These are phyloP conservation scores for Hassar affinis DNA, from an alignment of 2,113 vertebrate genomes.

Conservation along the genomic window DNA sequence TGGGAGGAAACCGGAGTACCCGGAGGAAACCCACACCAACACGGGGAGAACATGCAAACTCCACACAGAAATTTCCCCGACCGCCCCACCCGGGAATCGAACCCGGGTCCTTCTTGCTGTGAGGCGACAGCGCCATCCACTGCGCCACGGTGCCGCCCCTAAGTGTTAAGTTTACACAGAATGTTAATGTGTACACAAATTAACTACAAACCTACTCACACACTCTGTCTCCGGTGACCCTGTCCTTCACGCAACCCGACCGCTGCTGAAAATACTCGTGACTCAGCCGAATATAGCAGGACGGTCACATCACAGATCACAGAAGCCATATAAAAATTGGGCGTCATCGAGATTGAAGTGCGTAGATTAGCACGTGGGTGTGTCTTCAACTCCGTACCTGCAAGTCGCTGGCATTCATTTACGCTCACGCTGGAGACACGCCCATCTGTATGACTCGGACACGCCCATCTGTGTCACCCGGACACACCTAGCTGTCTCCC, in stretches of 20 bases:
- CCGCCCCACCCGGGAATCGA: too few relatives aligned
- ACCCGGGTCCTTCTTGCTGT: too few relatives aligned
- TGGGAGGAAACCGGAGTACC: too few relatives aligned
- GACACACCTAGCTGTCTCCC: background rate
- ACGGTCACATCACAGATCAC: background rate
- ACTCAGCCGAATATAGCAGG: background rate
- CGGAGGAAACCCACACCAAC: too few relatives aligned
- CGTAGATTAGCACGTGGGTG: background rate
- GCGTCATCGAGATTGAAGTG: background rate
- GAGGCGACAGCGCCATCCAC: too few relatives aligned
- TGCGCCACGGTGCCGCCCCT: too few relatives aligned
- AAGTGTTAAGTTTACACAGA: conserved; percentile 7
- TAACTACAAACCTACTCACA: background rate
- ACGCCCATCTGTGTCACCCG: background rate
- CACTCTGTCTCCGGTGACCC: background rate
- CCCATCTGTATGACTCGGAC: background rate
- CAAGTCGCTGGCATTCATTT: background rate
- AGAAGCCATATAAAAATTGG: background rate
- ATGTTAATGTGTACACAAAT: background rate
- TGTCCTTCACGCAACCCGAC: conserved; percentile 1
- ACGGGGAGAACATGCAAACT: too few relatives aligned
- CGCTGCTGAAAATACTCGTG: conserved; percentile 1
- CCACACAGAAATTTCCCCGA: too few relatives aligned
- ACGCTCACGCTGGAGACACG: background rate
- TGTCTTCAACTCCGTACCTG: background rate